These are phyloP conservation scores for Tubulanus polymorphus DNA, from an alignment of 2,888 invertebrate genomes.

Conservation along the genomic window DNA sequence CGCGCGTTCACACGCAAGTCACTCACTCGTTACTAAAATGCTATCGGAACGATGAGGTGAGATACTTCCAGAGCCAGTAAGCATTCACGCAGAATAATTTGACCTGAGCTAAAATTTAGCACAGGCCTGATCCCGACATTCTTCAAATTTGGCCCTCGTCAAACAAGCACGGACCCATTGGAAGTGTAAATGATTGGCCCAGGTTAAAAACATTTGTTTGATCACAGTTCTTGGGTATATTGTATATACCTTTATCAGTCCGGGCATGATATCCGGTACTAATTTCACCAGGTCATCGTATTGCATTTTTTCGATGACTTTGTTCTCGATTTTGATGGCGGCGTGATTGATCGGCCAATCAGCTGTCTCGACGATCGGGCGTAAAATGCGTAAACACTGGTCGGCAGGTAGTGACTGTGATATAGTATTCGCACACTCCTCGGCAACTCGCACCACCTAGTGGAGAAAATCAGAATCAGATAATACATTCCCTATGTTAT, in stretches of 20 bases:
- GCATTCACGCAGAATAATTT: too few species aligned
- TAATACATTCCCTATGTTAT: neutral
- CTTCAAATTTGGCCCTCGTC: too few species aligned
- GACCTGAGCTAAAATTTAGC: too few species aligned
- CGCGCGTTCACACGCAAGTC: too few species aligned
- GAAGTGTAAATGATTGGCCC: too few species aligned
- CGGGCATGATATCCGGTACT: conserved; percentile 78
- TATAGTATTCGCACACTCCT: conserved; percentile 73
- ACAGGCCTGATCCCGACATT: too few species aligned
- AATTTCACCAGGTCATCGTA: conserved; percentile 69
- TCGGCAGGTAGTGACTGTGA: conserved; percentile 78
- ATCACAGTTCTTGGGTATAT: too few species aligned
- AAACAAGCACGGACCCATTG: too few species aligned
- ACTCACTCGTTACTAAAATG: too few species aligned
- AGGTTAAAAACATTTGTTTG: too few species aligned
- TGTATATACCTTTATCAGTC: conserved; percentile 81
- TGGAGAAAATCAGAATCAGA: conserved; percentile 16
- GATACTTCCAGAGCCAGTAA: too few species aligned
- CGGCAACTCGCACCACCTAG: conserved; percentile 77
- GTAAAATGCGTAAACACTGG: conserved; percentile 70
- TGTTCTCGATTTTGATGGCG: conserved; percentile 75
- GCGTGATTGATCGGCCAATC: conserved; percentile 84
- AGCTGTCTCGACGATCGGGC: conserved; percentile 79
- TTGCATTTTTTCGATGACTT: conserved; percentile 65
- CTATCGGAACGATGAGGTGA: too few species aligned